Evolutionary conservation across 2,888 invertebrate species (phyloP).

Genomic region (Toxonevra muliebris): DNA sequence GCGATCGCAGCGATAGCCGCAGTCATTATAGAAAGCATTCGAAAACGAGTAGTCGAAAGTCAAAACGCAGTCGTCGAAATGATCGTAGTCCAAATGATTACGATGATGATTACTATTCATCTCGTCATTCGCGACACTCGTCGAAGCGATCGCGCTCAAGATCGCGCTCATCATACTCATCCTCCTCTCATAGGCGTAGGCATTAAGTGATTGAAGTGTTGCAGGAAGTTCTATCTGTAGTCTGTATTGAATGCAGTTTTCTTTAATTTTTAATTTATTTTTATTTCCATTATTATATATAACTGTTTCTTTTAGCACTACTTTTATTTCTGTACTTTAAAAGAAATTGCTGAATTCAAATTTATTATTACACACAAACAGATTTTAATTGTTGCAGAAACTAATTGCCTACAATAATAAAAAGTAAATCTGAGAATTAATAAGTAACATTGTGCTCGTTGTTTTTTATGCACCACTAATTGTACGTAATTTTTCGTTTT

Average conservation of each 20-base stretch:
- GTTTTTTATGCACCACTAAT: too few relatives aligned
- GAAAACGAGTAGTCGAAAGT: constrained; percentile 27
- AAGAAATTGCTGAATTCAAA: too few relatives aligned
- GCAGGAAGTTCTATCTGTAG: constrained; percentile 11
- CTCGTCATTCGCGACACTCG: constrained; percentile 41
- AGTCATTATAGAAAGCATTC: constrained; percentile 31
- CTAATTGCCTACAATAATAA: too few relatives aligned
- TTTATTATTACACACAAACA: too few relatives aligned
- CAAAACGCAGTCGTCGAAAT: constrained; percentile 24
- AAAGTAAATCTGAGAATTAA: too few relatives aligned
- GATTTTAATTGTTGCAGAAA: too few relatives aligned
- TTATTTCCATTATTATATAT: neutral
- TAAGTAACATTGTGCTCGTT: too few relatives aligned
- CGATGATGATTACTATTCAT: constrained; percentile 41
- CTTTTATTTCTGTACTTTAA: neutral
- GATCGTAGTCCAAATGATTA: constrained; percentile 42
- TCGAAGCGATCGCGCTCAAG: constrained; percentile 55
- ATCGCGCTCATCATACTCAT: constrained; percentile 54
- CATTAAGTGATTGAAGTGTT: constrained; percentile 31
- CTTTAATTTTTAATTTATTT: constrained; percentile 14
- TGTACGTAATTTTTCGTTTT: too few relatives aligned
- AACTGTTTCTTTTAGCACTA: neutral
- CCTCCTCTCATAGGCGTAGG: constrained; percentile 41
- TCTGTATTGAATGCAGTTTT: neutral
- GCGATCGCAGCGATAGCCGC: constrained; percentile 24